These are phyloP conservation scores for Lordiphosa collinella DNA, from an alignment of 1,140 invertebrate genomes.

Conservation along the genomic window DNA sequence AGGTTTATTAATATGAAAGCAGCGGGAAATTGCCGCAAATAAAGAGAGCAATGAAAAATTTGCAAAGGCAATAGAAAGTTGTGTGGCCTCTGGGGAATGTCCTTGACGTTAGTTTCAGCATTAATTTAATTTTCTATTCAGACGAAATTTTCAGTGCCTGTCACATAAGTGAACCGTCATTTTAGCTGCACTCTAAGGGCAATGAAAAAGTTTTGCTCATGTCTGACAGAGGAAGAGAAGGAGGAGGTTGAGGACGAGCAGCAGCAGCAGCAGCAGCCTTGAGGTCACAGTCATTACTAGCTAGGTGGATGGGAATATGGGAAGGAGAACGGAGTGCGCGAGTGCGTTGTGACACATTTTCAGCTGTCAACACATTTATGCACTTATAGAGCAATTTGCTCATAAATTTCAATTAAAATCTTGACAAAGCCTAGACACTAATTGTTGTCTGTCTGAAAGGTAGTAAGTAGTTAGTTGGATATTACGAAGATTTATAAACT, in stretches of 20 bases:
- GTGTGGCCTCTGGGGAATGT: background rate
- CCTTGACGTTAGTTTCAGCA: background rate
- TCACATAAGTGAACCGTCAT: constrained; percentile 31
- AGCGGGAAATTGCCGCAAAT: constrained; percentile 1
- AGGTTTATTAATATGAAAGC: constrained; percentile 5
- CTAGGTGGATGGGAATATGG: background rate
- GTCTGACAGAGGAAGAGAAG: background rate
- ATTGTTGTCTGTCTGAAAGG: background rate
- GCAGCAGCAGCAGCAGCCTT: background rate
- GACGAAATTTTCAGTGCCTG: constrained; percentile 23
- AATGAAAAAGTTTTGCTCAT: constrained; percentile 37
- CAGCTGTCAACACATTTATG: constrained; percentile 29
- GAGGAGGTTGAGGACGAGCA: background rate
- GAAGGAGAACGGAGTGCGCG: background rate
- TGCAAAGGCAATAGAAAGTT: background rate
- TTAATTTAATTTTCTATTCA: constrained; percentile 34
- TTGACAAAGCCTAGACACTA: constrained; percentile 13
- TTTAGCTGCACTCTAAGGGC: constrained; percentile 34
- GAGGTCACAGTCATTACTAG: constrained; percentile 26
- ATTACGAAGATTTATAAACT: too few species aligned
- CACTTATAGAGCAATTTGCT: constrained; percentile 27
- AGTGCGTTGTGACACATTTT: constrained; percentile 16
- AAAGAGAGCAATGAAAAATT: constrained; percentile 1
- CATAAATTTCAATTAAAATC: constrained; percentile 40
- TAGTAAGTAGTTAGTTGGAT: too few species aligned